A percentile compares a stretch with the other conserved stretches of the same genome.
Conservation (phyloP, 1,140 invertebrate genomes). For the Steinernema khuongi region DNA sequence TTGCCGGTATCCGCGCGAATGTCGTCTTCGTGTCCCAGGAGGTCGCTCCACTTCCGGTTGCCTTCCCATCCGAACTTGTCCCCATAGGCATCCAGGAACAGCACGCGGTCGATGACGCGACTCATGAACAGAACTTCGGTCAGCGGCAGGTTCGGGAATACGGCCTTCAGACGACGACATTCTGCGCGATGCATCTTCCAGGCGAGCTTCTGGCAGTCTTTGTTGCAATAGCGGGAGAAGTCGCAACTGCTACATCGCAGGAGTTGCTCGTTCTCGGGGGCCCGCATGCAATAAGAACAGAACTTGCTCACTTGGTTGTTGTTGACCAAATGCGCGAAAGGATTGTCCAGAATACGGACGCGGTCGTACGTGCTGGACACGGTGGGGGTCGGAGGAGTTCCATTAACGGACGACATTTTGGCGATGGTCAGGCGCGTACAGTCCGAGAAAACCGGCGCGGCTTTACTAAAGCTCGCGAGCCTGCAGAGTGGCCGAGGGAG, state of each 20-base stretch:
- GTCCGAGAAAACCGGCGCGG: background rate
- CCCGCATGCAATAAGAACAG: conserved; percentile 46
- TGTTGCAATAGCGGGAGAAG: conserved; percentile 45
- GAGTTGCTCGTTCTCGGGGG: conserved; percentile 37
- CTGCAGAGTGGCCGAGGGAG: background rate
- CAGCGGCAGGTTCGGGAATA: conserved; percentile 49
- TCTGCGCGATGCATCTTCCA: conserved; percentile 44
- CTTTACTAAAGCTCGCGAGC: background rate
- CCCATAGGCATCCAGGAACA: conserved; percentile 43
- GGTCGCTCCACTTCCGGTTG: conserved; percentile 39
- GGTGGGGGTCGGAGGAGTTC: background rate
- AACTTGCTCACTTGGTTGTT: conserved; percentile 41
- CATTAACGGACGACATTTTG: conserved; percentile 2
- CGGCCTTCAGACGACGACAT: conserved; percentile 40
- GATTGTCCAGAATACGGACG: conserved; percentile 31
- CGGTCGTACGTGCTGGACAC: conserved; percentile 3
- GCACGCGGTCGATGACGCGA: conserved; percentile 42
- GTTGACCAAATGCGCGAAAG: conserved; percentile 42
- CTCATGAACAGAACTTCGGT: conserved; percentile 51
- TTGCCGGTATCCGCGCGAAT: conserved; percentile 42
- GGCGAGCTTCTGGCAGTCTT: conserved; percentile 48
- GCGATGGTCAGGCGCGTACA: too few relatives aligned
- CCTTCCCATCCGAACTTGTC: conserved; percentile 46
- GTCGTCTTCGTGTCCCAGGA: conserved; percentile 43
- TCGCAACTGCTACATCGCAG: conserved; percentile 38